Percentiles rank a stretch among this genome's conserved stretches.
Conservation (phyloP, 2,797 vertebrate genomes). For the Protosalanx chinensis region DNA sequence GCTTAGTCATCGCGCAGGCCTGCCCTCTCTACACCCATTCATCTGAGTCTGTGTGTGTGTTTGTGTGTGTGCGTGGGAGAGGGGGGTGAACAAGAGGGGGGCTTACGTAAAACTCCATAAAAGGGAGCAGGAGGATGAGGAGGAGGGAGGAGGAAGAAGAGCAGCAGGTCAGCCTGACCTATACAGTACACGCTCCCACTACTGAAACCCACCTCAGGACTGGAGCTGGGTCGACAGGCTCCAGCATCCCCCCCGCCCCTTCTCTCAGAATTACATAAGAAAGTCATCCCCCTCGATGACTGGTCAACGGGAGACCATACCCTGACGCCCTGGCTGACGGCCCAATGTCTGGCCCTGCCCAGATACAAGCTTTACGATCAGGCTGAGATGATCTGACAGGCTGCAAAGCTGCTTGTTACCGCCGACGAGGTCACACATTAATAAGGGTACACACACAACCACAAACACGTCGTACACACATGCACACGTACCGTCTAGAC, state of each 20-base stretch:
- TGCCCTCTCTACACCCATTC: constrained; percentile 43
- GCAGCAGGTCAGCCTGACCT: not conserved
- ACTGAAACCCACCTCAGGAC: not conserved
- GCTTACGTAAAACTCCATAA: no score
- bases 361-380: constrained; percentile 15
- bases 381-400: constrained; percentile 23
- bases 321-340: not conserved
- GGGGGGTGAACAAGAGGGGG: constrained; percentile 25
- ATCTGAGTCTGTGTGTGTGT: constrained; percentile 33
- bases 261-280: not conserved
- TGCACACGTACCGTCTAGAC: constrained; percentile 9
- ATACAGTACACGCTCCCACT: not conserved
- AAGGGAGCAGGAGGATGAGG: no score
- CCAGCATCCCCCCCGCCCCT: not conserved
- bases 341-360: constrained; percentile 16
- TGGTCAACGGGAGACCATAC: not conserved
- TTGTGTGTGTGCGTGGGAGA: constrained; percentile 35
- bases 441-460: not conserved
- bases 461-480: not conserved
- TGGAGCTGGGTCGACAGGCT: not conserved
- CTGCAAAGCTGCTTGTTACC: constrained; percentile 14
- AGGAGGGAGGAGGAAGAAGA: no score
- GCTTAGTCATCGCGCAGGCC: constrained; percentile 50
- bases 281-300: no score
- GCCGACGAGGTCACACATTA: constrained; percentile 7